A percentile compares a stretch with the other conserved stretches of the same genome.
phyloP scores from a whole-genome alignment of 2,113 vertebrate species.

The Alosa alosa region DNA sequence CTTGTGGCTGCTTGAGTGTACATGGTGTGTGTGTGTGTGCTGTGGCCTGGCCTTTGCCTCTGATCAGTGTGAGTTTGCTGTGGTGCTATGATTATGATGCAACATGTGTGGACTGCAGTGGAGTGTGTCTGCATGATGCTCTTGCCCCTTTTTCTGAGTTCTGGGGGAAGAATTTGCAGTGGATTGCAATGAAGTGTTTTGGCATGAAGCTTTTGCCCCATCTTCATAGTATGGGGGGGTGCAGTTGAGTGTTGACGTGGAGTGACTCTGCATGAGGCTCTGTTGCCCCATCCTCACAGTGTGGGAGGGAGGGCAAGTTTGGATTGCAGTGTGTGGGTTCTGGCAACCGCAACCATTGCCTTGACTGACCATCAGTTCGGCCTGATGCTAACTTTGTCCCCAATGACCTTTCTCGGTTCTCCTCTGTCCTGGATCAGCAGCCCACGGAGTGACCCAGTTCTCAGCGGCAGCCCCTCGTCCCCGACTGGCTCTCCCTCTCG shows the following conservation, averaged over 20 bases:
- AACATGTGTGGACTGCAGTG: neutral
- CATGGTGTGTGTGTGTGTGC: neutral
- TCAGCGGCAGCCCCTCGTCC: slow-evolving; percentile 45
- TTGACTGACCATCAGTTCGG: neutral
- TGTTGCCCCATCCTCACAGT: neutral
- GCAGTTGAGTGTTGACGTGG: slow-evolving; percentile 49
- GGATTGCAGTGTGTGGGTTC: neutral
- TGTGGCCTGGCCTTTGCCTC: neutral
- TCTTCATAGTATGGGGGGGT: neutral
- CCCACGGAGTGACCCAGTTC: slow-evolving; percentile 54
- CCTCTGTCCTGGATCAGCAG: slow-evolving; percentile 49
- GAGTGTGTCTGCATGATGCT: slow-evolving; percentile 52
- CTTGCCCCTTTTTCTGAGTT: neutral
- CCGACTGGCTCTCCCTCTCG: slow-evolving; percentile 18
- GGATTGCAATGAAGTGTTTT: slow-evolving; percentile 32
- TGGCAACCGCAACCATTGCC: neutral
- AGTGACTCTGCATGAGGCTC: slow-evolving; percentile 56
- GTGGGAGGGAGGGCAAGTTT: neutral
- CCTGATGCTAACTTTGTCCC: slow-evolving; percentile 43
- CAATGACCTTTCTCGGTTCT: slow-evolving; percentile 63
- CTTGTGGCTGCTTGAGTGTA: slow-evolving; percentile 15
- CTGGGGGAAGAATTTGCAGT: slow-evolving; percentile 6
- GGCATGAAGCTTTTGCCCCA: neutral
- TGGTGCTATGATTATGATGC: slow-evolving; percentile 43
- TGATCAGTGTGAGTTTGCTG: slow-evolving; percentile 30